phyloP scores from a whole-genome alignment of 1,140 invertebrate genomes.

The Thrips palmi region DNA sequence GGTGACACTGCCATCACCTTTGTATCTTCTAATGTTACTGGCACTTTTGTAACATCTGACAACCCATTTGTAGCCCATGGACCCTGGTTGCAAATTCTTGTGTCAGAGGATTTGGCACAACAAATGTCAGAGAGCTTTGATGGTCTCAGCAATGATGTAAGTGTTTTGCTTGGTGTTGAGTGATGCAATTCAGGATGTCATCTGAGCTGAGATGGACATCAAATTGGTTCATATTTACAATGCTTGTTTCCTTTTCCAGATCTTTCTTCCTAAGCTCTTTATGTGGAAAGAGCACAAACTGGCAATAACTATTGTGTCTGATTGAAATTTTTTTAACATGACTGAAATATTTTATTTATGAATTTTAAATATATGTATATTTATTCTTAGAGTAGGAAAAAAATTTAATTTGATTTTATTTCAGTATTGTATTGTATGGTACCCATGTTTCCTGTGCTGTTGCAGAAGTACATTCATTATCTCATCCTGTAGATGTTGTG shows the following conservation, averaged over 20 bases:
- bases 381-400: too few relatives aligned
- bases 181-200: constrained; percentile 7
- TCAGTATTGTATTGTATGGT: too few relatives aligned
- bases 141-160: constrained; percentile 23
- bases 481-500: too few relatives aligned
- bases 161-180: constrained; percentile 4
- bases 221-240: constrained; percentile 8
- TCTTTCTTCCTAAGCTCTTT: constrained; percentile 41
- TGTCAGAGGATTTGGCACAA: constrained; percentile 32
- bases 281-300: constrained; percentile 39
- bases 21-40: constrained; percentile 52
- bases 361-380: too few relatives aligned
- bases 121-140: constrained; percentile 35
- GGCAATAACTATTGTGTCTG: constrained; percentile 38
- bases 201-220: background rate
- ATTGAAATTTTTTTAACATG: too few relatives aligned
- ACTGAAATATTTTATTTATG: too few relatives aligned
- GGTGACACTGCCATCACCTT: constrained; percentile 60
- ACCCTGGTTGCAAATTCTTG: constrained; percentile 57
- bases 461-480: too few relatives aligned
- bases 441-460: too few relatives aligned
- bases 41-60: constrained; percentile 48
- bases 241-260: constrained; percentile 23
- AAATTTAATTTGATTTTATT: too few relatives aligned
- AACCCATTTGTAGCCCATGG: constrained; percentile 57